These are phyloP conservation scores for Sinelater perroti DNA, from an alignment of 2,888 invertebrate species.

Conservation along the genomic window DNA sequence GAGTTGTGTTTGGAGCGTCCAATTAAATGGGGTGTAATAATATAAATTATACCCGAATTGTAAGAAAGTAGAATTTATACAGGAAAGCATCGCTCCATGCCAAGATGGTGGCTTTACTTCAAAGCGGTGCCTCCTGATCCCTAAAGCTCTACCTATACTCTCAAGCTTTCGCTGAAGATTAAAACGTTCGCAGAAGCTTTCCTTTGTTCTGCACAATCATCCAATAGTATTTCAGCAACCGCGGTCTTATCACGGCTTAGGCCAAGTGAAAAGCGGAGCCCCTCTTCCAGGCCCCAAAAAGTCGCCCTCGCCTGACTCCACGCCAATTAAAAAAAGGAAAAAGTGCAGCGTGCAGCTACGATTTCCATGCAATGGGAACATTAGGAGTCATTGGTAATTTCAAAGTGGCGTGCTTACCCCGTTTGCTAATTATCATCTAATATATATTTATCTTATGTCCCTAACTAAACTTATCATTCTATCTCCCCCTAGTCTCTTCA, in stretches of 20 bases:
- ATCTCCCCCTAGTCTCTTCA: no score
- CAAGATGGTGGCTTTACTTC: conserved; percentile 19
- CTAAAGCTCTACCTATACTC: conserved; percentile 20
- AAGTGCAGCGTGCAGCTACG: conserved; percentile 21
- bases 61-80: conserved; percentile 17
- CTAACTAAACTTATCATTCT: no score
- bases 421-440: conserved; percentile 28
- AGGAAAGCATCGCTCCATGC: conserved; percentile 13
- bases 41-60: conserved; percentile 26
- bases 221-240: conserved; percentile 22
- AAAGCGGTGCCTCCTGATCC: conserved; percentile 19
- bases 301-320: background rate
- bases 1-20: conserved; percentile 9
- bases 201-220: conserved; percentile 21
- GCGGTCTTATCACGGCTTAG: conserved; percentile 15
- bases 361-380: conserved; percentile 27
- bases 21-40: conserved; percentile 26
- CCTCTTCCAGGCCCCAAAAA: background rate
- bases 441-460: no score
- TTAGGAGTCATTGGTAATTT: conserved; percentile 30
- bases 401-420: conserved; percentile 26
- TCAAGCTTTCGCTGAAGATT: conserved; percentile 21
- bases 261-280: conserved; percentile 20
- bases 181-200: conserved; percentile 22
- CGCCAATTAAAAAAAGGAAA: conserved; percentile 2